Evolutionary conservation across 2,888 invertebrate genomes (phyloP), one percentile per base, ranked within the genome.

Genomic region (Villa cingulata): DNA sequence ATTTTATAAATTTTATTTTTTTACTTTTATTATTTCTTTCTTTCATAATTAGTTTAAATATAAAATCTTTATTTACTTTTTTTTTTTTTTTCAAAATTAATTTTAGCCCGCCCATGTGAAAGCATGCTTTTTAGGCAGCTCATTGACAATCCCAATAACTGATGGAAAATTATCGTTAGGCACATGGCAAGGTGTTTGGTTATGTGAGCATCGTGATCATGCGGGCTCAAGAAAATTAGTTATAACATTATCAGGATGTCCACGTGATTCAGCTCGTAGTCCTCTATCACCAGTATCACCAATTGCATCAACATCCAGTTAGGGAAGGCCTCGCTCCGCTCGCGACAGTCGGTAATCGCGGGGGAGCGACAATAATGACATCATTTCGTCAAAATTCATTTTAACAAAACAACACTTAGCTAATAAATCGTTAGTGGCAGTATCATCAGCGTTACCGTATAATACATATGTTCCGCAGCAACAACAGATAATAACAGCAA

Each of bases 141-240:
- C 90, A 57, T 74, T 96, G 66, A 92, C 90, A 62, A 88, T 96
- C 68, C 95, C 95, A 56, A 91, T 96, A 67, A 90, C 92, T 57
- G 90, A 95, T 64, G 95, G 95, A 60, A 89, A 90, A 72, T 74
- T 95, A 63, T 90, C 91, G 66, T 75, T 95, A 62, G 95, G 95
- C 59, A 92, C 91, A 61, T 96, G 95, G 95, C 95, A 95, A 74
- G 95, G 96, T 54, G 86, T 96, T 57, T 96, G 95, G 95, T 78
- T 96, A 60, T 95, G 95, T 73, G 96, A 96, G 72, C 96, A 96
- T 74, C 81, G 96, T 65, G 90, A 95, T 75, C 87, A 87, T 67
- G 94, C 92, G 58, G 91, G 92, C 62, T 89, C 89, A 68, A 81
- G 91, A 61, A 91, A 91, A 77, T 73, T 78, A 65, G 83, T 86